phyloP scores from a whole-genome alignment of 2,113 vertebrate species.

The Perca flavescens region DNA sequence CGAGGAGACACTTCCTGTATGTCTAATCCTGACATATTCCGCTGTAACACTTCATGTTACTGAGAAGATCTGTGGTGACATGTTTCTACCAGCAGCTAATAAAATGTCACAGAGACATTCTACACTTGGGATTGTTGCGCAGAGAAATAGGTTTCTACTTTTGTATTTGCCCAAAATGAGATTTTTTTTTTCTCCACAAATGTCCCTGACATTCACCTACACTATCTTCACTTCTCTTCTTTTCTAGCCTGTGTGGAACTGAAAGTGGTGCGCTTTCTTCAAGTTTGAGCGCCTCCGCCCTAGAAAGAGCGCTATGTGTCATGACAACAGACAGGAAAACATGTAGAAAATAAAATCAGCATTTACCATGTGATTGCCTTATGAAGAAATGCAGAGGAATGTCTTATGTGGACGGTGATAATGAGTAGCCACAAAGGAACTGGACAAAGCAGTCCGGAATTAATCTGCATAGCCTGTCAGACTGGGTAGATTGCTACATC shows the following conservation, averaged over 20 bases:
- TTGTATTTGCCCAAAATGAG: neutral
- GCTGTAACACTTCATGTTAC: conserved; percentile 1
- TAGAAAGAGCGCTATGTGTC: neutral
- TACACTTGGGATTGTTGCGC: neutral
- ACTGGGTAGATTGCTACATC: conserved; percentile 65
- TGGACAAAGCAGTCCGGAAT: conserved; percentile 55
- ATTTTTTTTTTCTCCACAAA: conserved; percentile 1
- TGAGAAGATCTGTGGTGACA: conserved; percentile 10
- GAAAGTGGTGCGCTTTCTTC: conserved; percentile 29
- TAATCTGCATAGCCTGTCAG: conserved; percentile 65
- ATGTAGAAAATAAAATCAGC: conserved; percentile 5
- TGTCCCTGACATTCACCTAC: neutral
- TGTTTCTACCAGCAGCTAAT: neutral
- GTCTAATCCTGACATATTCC: conserved; percentile 37
- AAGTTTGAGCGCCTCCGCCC: neutral
- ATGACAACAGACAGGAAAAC: conserved; percentile 8
- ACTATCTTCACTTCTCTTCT: conserved; percentile 39
- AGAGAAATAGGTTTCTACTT: neutral
- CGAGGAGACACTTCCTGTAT: conserved; percentile 40
- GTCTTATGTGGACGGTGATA: conserved; percentile 32
- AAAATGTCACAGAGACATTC: neutral
- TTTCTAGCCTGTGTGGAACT: conserved; percentile 42
- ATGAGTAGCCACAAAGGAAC: conserved; percentile 35
- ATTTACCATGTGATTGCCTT: conserved; percentile 17
- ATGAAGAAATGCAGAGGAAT: conserved; percentile 11